These are phyloP conservation scores for Tenthredo mesomela DNA, from an alignment of 2,888 invertebrate genomes.

Conservation along the genomic window DNA sequence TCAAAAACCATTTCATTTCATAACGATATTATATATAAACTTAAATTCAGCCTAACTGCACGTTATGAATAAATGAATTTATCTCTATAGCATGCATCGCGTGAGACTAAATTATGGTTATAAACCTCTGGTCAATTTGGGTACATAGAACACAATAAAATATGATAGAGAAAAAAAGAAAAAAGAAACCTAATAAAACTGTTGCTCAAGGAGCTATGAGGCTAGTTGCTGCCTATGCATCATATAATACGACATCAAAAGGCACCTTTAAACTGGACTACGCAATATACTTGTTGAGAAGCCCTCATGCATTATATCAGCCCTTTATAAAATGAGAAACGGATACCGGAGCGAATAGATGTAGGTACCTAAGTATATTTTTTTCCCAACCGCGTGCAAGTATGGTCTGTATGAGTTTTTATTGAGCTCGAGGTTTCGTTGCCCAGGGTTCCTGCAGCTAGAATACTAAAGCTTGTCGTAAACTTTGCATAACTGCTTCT, in stretches of 20 bases:
- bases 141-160: background rate
- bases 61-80: background rate
- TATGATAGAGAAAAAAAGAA: background rate
- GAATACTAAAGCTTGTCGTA: conserved; percentile 59
- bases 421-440: background rate
- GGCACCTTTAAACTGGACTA: conserved; percentile 29
- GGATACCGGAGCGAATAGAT: background rate
- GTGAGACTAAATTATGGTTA: conserved; percentile 6
- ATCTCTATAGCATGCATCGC: background rate
- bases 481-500: conserved; percentile 63
- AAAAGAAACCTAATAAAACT: background rate
- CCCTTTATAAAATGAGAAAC: background rate
- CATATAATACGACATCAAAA: conserved; percentile 11
- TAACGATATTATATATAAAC: background rate
- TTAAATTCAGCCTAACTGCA: background rate
- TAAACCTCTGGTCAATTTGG: conserved; percentile 6
- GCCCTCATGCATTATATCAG: background rate
- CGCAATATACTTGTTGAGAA: conserved; percentile 2
- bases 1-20: background rate
- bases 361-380: background rate
- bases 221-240: background rate
- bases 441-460: background rate
- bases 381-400: background rate
- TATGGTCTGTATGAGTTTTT: conserved; percentile 19
- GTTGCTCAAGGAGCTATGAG: background rate